Base-by-base conservation (phyloP, 1,140 invertebrate species). In the Heliconius melpomene region DNA sequence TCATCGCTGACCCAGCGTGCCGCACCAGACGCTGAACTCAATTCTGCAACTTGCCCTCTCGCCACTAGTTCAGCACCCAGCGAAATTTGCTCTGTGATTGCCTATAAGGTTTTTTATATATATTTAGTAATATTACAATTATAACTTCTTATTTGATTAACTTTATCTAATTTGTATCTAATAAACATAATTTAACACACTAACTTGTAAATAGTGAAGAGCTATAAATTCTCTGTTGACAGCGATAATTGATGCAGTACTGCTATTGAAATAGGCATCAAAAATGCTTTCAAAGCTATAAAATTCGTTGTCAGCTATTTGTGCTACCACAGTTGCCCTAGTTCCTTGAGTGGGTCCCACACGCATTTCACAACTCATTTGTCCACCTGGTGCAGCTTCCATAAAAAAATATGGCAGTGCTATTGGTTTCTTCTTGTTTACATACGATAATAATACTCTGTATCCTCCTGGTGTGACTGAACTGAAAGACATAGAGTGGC, bases 161-260 rank as follows among this genome's bases (percentile, higher is more conserved):
- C 40, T 46, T 46, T 66, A 66, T 6, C 11, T 29, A 26, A 26
- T 66, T 66, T 29, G 29, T 11, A n/a, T n/a, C n/a, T n/a, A n/a
- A n/a, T 26, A 26, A 29, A 66, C 13, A 66, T 26, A 26, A 26
- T 66, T 13, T 29, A 13, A 29, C n/a, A 11, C n/a, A 82, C 29
- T 79, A 81, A 93, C 93, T 87, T 94, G 92, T 72, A 94, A 84
- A 85, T 87, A 93, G 84, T 94, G 93, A 18, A 93, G 76, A 50
- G 93, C 93, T 78, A 94, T 93, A 80, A 93, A 94, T 71, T 94
- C 93, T 66, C 86, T 78, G 75, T 94, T 94, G 1, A 94, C 91
- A 74, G 91, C 90, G 54, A 93, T 92, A 66, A 94, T 78, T 32
- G 93, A 94, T 8, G 91, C 85, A 36, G 93, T 94, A 52, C 85